Conservation (phyloP, 2,797 vertebrate species). For the Paguma larvata region DNA sequence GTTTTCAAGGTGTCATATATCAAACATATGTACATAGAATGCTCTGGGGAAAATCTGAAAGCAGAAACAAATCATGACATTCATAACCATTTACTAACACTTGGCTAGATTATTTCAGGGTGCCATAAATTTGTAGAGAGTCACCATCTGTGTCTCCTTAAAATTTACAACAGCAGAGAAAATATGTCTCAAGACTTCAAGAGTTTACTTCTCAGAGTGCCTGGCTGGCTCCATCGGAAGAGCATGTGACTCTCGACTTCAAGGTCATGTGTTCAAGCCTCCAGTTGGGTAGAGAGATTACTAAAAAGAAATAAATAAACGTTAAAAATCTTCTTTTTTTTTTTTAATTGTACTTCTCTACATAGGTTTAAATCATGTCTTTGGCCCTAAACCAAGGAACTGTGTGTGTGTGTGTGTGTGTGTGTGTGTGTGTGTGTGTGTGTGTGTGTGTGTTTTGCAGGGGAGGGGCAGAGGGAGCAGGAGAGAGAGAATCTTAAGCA, state of each 20-base stretch:
- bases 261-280: neutral
- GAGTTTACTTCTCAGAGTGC: neutral
- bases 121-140: conserved; percentile 46
- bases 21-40: neutral
- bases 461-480: too few relatives aligned
- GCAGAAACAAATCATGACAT: conserved; percentile 55
- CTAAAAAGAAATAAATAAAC: neutral
- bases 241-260: neutral
- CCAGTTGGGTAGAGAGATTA: neutral
- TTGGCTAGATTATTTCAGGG: conserved; percentile 43
- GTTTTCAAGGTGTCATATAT: neutral
- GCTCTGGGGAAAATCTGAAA: conserved; percentile 45
- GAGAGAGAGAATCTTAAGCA: too few relatives aligned
- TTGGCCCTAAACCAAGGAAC: neutral
- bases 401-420: neutral
- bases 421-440: too few relatives aligned
- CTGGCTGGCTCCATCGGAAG: neutral
- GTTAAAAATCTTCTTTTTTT: too few relatives aligned
- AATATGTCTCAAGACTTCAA: neutral
- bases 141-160: conserved; percentile 61
- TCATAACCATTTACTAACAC: conserved; percentile 49
- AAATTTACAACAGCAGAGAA: conserved; percentile 59
- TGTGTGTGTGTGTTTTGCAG: too few relatives aligned
- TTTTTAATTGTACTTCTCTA: neutral
- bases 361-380: neutral